These are phyloP conservation scores for Lepidonotus clava DNA, from an alignment of 2,888 invertebrate species.

Conservation along the genomic window DNA sequence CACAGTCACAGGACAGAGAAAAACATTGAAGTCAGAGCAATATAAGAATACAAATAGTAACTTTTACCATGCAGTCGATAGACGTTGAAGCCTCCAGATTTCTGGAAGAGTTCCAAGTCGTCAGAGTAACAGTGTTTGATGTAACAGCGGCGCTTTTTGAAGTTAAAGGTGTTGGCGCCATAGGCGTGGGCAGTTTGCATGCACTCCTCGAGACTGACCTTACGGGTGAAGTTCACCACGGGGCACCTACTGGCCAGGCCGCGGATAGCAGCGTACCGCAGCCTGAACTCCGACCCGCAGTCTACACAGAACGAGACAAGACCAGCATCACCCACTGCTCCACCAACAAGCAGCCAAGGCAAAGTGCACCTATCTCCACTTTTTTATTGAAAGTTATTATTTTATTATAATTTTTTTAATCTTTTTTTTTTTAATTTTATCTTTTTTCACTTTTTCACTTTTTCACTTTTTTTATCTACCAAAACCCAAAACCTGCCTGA, in stretches of 20 bases:
- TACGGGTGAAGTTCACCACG: neutral
- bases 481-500: no score
- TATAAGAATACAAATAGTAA: neutral
- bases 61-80: constrained; percentile 49
- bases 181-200: constrained; percentile 16
- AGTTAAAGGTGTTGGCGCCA: constrained; percentile 60
- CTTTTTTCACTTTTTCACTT: no score
- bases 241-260: constrained; percentile 40
- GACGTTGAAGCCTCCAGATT: constrained; percentile 49
- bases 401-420: no score
- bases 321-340: no score
- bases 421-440: no score
- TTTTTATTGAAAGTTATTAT: no score
- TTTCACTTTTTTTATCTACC: no score
- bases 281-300: constrained; percentile 29
- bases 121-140: constrained; percentile 55
- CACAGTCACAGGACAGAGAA: no score
- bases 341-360: no score
- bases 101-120: constrained; percentile 49
- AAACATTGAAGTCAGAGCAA: no score
- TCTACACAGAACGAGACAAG: constrained; percentile 10
- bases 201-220: constrained; percentile 18
- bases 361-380: no score
- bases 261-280: neutral
- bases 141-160: constrained; percentile 55